These are phyloP conservation scores for Cetonia aurata DNA, from an alignment of 2,888 invertebrate species.

Conservation along the genomic window DNA sequence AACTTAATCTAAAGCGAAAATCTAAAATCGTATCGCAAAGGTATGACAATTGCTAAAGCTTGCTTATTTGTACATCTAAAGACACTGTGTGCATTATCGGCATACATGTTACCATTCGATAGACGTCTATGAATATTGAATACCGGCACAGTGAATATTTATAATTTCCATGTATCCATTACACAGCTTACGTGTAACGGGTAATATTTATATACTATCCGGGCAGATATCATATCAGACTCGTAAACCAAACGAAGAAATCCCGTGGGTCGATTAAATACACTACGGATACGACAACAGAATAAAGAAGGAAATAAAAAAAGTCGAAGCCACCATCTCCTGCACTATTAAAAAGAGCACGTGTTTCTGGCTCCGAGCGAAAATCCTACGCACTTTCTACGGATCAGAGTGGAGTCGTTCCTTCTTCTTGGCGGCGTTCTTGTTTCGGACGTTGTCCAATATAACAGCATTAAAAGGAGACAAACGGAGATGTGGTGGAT, in stretches of 20 bases:
- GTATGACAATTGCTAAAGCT: background rate
- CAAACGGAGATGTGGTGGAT: slow-evolving; percentile 19
- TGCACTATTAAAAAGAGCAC: slow-evolving; percentile 51
- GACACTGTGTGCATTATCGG: background rate
- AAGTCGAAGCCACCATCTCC: slow-evolving; percentile 48
- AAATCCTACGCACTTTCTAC: slow-evolving; percentile 52
- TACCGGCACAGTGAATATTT: slow-evolving; percentile 13
- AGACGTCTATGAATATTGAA: slow-evolving; percentile 20
- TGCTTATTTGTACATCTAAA: background rate
- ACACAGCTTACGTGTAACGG: slow-evolving; percentile 12
- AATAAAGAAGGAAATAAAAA: slow-evolving; percentile 43
- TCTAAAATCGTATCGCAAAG: background rate
- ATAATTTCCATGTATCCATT: slow-evolving; percentile 36
- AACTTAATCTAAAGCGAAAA: no score
- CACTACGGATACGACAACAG: slow-evolving; percentile 46
- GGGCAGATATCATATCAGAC: slow-evolving; percentile 47
- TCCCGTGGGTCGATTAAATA: slow-evolving; percentile 49
- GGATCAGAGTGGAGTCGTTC: slow-evolving; percentile 24
- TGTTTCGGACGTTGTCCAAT: slow-evolving; percentile 33
- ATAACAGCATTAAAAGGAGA: slow-evolving; percentile 25
- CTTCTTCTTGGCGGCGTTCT: slow-evolving; percentile 16
- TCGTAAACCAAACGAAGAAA: slow-evolving; percentile 50
- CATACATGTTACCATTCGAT: slow-evolving; percentile 14
- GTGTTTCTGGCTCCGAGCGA: slow-evolving; percentile 50
- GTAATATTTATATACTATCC: slow-evolving; percentile 27